Conservation (phyloP, 2,797 vertebrate species). For the Myiotriccus ornatus region DNA sequence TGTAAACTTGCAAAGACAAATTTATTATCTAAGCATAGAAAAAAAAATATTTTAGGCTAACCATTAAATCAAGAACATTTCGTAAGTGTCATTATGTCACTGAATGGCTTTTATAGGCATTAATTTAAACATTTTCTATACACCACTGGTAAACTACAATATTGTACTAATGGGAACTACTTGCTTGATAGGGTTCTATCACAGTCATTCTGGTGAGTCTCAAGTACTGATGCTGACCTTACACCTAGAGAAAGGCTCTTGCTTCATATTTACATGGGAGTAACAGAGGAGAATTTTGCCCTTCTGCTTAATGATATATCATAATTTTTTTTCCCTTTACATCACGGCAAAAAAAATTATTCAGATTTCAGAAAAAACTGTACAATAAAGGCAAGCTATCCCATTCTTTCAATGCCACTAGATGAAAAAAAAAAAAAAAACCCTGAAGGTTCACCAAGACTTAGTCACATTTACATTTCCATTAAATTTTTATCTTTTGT, state of each 20-base stretch:
- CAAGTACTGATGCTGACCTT: neutral
- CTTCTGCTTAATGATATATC: neutral
- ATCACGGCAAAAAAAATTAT: neutral
- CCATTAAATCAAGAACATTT: neutral
- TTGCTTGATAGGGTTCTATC: neutral
- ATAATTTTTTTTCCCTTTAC: neutral
- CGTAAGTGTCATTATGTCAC: neutral
- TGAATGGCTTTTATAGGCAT: neutral
- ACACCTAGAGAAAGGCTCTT: neutral
- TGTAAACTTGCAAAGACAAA: neutral
- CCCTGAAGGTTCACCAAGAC: neutral
- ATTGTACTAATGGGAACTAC: neutral
- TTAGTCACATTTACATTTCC: neutral
- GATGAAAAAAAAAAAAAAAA: neutral
- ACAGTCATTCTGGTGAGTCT: fast-evolving
- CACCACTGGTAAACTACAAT: neutral
- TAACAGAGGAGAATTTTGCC: neutral
- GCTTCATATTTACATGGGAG: neutral
- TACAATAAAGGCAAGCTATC: neutral
- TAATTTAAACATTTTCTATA: neutral
- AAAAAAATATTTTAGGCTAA: neutral
- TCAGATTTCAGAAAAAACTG: neutral
- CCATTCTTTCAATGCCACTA: neutral
- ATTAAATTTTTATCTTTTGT: neutral
- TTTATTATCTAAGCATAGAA: neutral